Evolutionary conservation across 2,113 vertebrate genomes (phyloP), one percentile per base, ranked within the genome.

Genomic region (Puma concolor): DNA sequence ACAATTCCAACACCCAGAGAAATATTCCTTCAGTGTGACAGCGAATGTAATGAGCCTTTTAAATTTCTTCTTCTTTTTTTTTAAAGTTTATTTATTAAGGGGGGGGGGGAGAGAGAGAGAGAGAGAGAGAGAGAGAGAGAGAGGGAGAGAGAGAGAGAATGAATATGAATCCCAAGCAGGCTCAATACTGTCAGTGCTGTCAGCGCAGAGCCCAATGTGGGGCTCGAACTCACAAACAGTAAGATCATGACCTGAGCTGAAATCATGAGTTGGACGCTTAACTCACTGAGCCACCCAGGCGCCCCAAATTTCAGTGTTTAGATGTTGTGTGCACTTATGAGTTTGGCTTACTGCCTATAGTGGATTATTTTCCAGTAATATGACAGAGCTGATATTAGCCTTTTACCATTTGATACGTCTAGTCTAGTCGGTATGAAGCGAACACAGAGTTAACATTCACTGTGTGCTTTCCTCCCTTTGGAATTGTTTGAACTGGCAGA

Each of bases 401-500:
- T 93, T 60, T 85, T 66, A 12, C 81, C 3, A 0, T 84, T 97
- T 71, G 0, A 2, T 94, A 96, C 76, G 38, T 94, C 86, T 91
- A 0, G 2, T 69, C 90, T 91, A 0, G 2, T 69, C 88, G 83
- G 57, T 95, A 81, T 98, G 92, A 79, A 87, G 9, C 95, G 64
- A 71, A 38, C 14, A 17, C 64, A 44, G 1, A 94, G 69, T 4
- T 38, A 9, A 71, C 23, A 63, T 54, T 57, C 85, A 76, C 94
- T 76, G 14, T 97, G 91, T 91, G 77, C 96, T 86, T 98, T 94
- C 79, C 97, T 98, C 88, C 94, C 33, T 16, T n/a, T n/a, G 88
- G 81, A 92, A 5, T 79, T 95, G 94, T 98, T 97, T 98, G 96
- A 74, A 0, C 95, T 98, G 98, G 97, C 97, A 89, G 86, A 91